phyloP scores from a whole-genome alignment of 2,888 invertebrate species.

The Apotomis capreana region DNA sequence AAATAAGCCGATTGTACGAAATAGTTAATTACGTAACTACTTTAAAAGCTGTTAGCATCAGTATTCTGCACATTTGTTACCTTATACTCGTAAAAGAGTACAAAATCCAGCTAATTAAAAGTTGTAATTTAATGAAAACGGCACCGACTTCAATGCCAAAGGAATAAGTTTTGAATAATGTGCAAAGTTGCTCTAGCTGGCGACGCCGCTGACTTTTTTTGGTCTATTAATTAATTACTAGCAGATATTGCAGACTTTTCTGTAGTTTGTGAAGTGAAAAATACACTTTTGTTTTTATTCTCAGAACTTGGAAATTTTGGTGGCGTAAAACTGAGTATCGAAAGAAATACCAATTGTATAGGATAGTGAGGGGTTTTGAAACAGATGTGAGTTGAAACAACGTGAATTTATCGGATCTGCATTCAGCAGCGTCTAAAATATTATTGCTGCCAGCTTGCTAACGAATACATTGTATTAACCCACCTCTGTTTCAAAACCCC shows the following conservation, averaged over 20 bases:
- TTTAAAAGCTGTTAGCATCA: constrained; percentile 25
- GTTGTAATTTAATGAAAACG: constrained; percentile 33
- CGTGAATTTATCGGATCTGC: no score
- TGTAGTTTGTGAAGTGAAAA: not conserved
- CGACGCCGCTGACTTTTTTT: constrained; percentile 25
- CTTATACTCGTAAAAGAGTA: constrained; percentile 27
- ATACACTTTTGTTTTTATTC: no score
- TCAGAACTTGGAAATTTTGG: no score
- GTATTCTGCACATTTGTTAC: constrained; percentile 23
- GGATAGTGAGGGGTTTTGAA: no score
- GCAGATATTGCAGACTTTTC: constrained; percentile 5
- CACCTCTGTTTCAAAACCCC: no score
- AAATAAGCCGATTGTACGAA: not conserved
- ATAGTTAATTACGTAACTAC: constrained; percentile 22
- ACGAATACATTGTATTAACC: no score
- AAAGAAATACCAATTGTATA: no score
- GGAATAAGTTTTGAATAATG: constrained; percentile 36
- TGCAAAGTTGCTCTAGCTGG: constrained; percentile 29
- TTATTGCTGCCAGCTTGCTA: no score
- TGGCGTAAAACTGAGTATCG: no score
- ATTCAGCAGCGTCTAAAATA: no score
- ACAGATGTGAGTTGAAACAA: no score
- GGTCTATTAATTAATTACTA: constrained; percentile 35
- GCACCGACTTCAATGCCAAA: constrained; percentile 27
- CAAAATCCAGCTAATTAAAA: constrained; percentile 35